A percentile compares a stretch with the other conserved stretches of the same genome.
Conservation (phyloP, 2,888 invertebrate genomes). For the Neoascia interrupta region DNA sequence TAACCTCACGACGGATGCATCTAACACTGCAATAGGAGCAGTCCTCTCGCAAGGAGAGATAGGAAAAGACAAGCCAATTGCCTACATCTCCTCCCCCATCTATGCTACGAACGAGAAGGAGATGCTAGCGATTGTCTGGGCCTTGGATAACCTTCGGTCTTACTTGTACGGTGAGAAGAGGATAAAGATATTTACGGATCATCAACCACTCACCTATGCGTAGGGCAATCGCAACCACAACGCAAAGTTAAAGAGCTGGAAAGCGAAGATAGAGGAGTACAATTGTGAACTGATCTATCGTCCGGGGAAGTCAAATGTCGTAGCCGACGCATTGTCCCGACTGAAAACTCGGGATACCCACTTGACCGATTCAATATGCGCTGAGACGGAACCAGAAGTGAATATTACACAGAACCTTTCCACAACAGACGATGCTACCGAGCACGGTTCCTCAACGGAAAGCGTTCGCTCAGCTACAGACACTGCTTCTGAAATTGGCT, state of each 20-base stretch:
- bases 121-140: conserved; percentile 25
- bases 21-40: conserved; percentile 3
- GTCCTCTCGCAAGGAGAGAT: conserved; percentile 5
- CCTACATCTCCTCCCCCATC: neutral
- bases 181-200: neutral
- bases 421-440: no score
- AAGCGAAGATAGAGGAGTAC: conserved; percentile 37
- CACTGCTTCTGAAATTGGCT: no score
- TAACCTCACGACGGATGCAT: conserved; percentile 16
- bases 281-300: conserved; percentile 8
- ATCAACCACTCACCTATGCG: conserved; percentile 18
- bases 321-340: neutral
- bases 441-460: no score
- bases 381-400: conserved; percentile 8
- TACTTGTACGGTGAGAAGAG: conserved; percentile 29
- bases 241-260: conserved; percentile 19
- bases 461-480: no score
- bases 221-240: conserved; percentile 14
- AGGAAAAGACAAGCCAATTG: neutral
- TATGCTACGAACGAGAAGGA: conserved; percentile 3
- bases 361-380: neutral
- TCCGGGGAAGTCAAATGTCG: conserved; percentile 5
- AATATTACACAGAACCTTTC: no score
- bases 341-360: neutral
- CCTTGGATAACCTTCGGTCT: neutral